Evolutionary conservation across 2,113 vertebrate genomes (phyloP).

Genomic region (Ochotona curzoniae): DNA sequence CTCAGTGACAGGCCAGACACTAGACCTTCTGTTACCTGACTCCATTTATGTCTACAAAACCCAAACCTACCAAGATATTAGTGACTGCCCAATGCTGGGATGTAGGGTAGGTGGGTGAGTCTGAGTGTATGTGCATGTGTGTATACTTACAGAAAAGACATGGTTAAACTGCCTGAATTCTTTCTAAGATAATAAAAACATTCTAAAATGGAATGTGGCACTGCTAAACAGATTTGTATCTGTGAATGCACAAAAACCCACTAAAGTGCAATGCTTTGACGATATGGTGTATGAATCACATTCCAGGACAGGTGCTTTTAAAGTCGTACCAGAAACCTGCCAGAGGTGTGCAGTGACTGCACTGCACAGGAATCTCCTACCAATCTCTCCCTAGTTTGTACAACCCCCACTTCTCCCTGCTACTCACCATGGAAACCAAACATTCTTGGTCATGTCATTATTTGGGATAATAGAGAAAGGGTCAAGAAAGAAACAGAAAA

Average conservation of each 20-base stretch:
- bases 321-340: neutral
- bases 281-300: neutral
- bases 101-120: too few species aligned
- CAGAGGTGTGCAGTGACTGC: neutral
- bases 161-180: neutral
- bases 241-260: neutral
- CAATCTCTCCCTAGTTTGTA: neutral
- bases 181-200: neutral
- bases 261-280: neutral
- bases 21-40: neutral
- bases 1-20: neutral
- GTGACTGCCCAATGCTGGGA: neutral
- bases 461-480: neutral
- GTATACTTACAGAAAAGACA: neutral
- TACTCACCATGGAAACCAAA: rapidly evolving
- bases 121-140: neutral
- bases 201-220: neutral
- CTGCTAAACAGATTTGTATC: too few species aligned
- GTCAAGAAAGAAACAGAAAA: neutral
- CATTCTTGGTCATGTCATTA: neutral
- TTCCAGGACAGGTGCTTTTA: neutral
- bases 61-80: neutral
- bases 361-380: too few species aligned
- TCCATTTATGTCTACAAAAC: neutral
- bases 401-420: neutral